Conservation (phyloP, 2,113 vertebrate genomes). For the Guaruba guarouba region DNA sequence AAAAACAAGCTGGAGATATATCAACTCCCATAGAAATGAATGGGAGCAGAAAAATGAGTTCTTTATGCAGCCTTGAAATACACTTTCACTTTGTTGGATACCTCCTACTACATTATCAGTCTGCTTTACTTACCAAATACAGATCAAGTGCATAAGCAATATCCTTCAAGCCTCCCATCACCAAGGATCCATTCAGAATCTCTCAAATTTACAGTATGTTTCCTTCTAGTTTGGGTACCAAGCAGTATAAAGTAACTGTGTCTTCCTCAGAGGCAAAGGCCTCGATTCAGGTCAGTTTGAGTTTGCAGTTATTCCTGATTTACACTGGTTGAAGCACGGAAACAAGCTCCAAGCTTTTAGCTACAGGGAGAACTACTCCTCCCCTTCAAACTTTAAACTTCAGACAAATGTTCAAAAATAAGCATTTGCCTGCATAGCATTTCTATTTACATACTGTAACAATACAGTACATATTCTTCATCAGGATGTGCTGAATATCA, state of each 20-base stretch:
- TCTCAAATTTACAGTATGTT: background rate
- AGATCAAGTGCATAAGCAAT: background rate
- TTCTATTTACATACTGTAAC: background rate
- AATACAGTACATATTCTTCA: background rate
- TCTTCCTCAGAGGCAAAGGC: background rate
- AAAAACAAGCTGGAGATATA: background rate
- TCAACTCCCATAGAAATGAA: background rate
- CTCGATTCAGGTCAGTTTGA: accelerated
- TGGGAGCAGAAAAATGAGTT: background rate
- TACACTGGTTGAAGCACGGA: background rate
- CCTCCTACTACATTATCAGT: background rate
- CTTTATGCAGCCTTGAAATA: background rate
- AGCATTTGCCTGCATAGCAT: background rate
- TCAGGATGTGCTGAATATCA: background rate
- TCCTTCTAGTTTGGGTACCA: background rate
- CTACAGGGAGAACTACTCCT: background rate
- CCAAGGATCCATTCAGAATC: background rate
- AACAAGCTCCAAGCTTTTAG: background rate
- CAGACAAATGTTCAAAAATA: background rate
- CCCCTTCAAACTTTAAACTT: background rate
- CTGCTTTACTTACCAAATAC: background rate
- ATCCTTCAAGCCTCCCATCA: background rate
- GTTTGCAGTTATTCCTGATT: background rate
- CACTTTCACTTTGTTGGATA: background rate
- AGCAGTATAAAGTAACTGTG: background rate